Conservation (phyloP, 2,797 vertebrate species). For the Pelochelys cantorii region DNA sequence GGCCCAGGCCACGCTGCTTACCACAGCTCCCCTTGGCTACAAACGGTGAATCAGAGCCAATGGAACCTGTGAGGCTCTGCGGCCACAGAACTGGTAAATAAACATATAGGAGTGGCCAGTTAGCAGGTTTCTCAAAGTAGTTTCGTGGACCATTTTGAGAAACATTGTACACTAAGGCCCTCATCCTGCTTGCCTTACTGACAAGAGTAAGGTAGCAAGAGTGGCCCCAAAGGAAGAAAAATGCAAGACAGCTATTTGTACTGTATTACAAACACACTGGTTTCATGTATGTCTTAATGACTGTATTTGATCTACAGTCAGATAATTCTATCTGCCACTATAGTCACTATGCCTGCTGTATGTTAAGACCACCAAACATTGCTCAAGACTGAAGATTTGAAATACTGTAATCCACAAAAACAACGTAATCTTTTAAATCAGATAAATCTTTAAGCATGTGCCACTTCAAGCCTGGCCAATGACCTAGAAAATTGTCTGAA, state of each 20-base stretch:
- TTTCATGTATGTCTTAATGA: conserved; percentile 17
- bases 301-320: not conserved
- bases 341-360: not conserved
- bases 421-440: conserved; percentile 72
- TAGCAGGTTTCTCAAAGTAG: no score
- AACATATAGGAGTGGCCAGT: no score
- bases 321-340: conserved; percentile 23
- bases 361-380: not conserved
- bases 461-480: conserved; percentile 64
- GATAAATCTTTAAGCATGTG: conserved; percentile 68
- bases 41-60: no score
- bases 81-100: no score
- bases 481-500: conserved; percentile 68
- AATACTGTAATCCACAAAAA: conserved; percentile 64
- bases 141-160: no score
- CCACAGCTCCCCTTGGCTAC: no score
- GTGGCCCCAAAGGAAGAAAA: conserved; percentile 12
- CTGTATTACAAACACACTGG: not conserved
- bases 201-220: not conserved
- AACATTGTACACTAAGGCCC: not conserved
- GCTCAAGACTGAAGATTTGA: conserved; percentile 50
- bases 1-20: no score
- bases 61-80: no score
- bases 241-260: not conserved
- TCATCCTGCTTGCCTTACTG: not conserved